A percentile compares a stretch with the other conserved stretches of the same genome.
Evolutionary conservation across 2,797 vertebrate genomes (phyloP).

Genomic region (Darevskia nairensis): DNA sequence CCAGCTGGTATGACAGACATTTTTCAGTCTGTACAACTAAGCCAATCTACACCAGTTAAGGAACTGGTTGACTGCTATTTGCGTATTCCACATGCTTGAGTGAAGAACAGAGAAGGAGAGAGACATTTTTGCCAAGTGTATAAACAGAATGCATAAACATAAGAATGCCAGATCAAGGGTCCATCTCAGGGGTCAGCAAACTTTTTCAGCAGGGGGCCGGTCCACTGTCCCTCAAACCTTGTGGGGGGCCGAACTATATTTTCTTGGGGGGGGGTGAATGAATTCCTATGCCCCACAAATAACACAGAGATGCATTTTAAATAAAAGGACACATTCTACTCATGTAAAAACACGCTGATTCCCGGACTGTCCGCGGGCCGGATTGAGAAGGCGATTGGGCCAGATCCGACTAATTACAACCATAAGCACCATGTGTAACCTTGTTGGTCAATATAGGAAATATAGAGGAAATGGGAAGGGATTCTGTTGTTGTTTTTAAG

Average conservation of each 20-base stretch:
- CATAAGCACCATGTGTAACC: not conserved
- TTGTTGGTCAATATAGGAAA: not conserved
- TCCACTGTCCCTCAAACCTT: too few species aligned
- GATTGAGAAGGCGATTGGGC: too few species aligned
- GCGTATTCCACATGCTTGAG: not conserved
- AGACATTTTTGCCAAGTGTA: not conserved
- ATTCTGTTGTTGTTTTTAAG: not conserved
- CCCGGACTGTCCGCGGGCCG: rapidly evolving
- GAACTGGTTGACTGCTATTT: not conserved
- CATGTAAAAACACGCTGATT: too few species aligned
- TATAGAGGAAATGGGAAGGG: not conserved
- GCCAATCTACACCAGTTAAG: not conserved
- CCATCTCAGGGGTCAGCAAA: not conserved
- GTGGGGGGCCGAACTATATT: too few species aligned
- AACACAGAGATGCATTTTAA: too few species aligned
- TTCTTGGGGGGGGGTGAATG: too few species aligned
- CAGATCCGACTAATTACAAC: not conserved
- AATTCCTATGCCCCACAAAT: too few species aligned
- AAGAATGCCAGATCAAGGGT: not conserved
- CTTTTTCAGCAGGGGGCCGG: too few species aligned
- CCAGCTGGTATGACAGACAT: not conserved
- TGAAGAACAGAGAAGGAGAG: not conserved
- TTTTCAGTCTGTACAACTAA: constrained; percentile 1
- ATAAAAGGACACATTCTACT: too few species aligned
- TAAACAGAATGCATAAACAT: not conserved